Evolutionary conservation across 2,113 vertebrate species (phyloP), one percentile per base, ranked within the genome.

Genomic region (Electrona antarctica): DNA sequence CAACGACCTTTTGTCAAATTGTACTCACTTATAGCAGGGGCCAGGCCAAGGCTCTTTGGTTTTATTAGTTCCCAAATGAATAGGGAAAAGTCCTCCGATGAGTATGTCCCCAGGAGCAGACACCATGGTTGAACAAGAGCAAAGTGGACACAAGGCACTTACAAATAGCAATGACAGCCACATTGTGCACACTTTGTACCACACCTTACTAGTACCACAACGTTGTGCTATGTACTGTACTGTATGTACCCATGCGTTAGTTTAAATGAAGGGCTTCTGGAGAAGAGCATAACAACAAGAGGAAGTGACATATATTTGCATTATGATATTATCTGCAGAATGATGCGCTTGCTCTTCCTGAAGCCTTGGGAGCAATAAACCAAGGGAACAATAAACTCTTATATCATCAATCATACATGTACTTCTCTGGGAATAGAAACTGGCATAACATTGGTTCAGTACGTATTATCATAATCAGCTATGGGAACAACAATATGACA

Each of bases 31-130:
- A 1, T 0, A 13, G 47, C 85, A 90, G 71, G 4, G 2, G 33
- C 78, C 3, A 3, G 69, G 14, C 15, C 13, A 70, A 4, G 14
- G n/a, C 0, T 0, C 5, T 4, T 1, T 2, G 11, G 2, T 76
- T 58, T 69, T 75, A 0, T 67, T 70, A 1, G 62, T 66, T 56
- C 56, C 0, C 4, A 0, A 12, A 41, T 90, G 85, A 66, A 91
- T 1, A 1, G 80, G 79, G 41, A 92, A 87, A 78, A 92, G 78
- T 68, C 87, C 90, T 67, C 87, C 89, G 64, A 91, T 89, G 13
- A 89, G 74, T 66, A 92, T 49, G 48, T 92, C 78, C 3, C 88
- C 89, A 12, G 69, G 29, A 55, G 48, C 70, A 47, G 58, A 69
- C 2, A 15, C 0, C 0, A 60, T 0, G 12, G 33, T 58, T 11